Conservation (phyloP, 2,113 vertebrate genomes). For the Trematocara unimaculatum region DNA sequence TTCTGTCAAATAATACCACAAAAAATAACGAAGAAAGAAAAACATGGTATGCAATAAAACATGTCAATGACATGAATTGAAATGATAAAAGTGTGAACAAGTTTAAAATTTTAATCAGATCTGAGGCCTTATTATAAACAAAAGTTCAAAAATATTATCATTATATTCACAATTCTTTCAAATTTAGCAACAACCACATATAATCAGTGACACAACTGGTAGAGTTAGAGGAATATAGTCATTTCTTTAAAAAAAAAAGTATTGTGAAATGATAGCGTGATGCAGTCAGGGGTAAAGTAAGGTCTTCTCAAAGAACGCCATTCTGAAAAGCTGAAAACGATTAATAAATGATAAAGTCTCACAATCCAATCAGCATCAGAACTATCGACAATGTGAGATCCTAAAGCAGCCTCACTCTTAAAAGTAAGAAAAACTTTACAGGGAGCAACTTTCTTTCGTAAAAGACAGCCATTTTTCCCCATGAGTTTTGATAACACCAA, state of each 20-base stretch:
- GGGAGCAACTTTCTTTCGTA: neutral
- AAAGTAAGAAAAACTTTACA: neutral
- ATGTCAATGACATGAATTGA: neutral
- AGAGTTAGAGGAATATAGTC: neutral
- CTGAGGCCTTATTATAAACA: neutral
- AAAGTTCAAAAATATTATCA: neutral
- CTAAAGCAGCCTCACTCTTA: neutral
- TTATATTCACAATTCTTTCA: neutral
- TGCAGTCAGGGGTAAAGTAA: slow-evolving; percentile 14
- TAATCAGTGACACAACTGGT: neutral
- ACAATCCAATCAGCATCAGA: slow-evolving; percentile 2
- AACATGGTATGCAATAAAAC: neutral
- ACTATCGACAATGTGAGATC: neutral
- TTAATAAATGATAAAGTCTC: slow-evolving; percentile 23
- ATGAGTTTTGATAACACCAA: neutral
- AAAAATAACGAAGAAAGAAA: neutral
- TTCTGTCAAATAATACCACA: neutral
- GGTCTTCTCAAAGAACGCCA: neutral
- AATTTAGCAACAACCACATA: neutral
- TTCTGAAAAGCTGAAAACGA: neutral
- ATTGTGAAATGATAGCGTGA: slow-evolving; percentile 1
- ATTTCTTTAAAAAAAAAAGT: neutral
- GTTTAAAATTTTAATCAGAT: neutral
- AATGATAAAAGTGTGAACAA: neutral
- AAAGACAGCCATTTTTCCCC: neutral